phyloP scores from a whole-genome alignment of 53 echinoderm and acorn worm species.

The Mesocentrotus franciscanus region DNA sequence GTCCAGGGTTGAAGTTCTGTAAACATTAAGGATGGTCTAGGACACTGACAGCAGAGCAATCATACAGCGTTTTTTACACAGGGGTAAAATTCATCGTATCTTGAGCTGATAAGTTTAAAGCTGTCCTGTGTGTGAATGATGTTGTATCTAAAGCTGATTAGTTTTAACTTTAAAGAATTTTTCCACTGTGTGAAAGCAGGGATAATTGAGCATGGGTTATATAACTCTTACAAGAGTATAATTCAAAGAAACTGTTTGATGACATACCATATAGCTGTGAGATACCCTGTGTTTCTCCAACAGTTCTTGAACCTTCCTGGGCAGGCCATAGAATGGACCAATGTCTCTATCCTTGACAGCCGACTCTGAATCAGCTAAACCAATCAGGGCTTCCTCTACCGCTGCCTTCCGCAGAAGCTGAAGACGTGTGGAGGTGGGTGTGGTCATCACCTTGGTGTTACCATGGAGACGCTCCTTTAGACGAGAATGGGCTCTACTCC shows the following conservation, averaged over 20 bases:
- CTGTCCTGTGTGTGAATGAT: too few relatives aligned
- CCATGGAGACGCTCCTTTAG: conserved; percentile 46
- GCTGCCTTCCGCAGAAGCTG: conserved; percentile 71
- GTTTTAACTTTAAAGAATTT: too few relatives aligned
- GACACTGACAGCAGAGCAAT: too few relatives aligned
- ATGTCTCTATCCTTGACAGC: conserved; percentile 74
- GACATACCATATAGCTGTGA: conserved; percentile 83
- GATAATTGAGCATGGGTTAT: too few relatives aligned
- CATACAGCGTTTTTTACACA: too few relatives aligned
- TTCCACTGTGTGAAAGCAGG: too few relatives aligned
- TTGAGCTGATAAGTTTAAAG: too few relatives aligned
- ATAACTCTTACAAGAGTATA: too few relatives aligned
- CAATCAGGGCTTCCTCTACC: conserved; percentile 75
- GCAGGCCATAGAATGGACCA: conserved; percentile 96
- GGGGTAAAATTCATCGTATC: too few relatives aligned
- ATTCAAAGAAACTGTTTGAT: not conserved
- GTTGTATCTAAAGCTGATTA: too few relatives aligned
- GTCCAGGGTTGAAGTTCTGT: too few relatives aligned
- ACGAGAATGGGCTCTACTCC: not conserved
- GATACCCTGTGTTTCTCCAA: conserved; percentile 84
- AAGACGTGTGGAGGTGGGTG: conserved; percentile 68
- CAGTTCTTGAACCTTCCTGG: conserved; percentile 82
- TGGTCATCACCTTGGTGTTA: conserved; percentile 74
- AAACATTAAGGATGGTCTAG: too few relatives aligned
- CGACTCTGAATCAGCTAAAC: conserved; percentile 57